These are phyloP conservation scores for Synanthedon vespiformis DNA, from an alignment of 2,888 invertebrate species.

Conservation along the genomic window DNA sequence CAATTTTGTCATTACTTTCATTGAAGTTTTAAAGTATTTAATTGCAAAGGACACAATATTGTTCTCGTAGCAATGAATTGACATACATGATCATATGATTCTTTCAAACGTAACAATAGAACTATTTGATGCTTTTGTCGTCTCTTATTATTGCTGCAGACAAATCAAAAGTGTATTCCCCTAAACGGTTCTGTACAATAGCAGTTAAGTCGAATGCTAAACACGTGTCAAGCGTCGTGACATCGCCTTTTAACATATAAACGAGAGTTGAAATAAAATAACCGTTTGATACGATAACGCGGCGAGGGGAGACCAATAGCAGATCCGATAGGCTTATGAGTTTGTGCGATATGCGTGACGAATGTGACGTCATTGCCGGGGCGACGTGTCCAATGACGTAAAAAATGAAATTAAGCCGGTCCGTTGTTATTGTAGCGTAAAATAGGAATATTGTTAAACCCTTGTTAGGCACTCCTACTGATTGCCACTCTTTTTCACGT, in stretches of 20 bases:
- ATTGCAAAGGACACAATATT: too few relatives aligned
- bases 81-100: too few relatives aligned
- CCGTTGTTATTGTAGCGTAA: slow-evolving; percentile 39
- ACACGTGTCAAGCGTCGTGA: slow-evolving; percentile 63
- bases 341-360: slow-evolving; percentile 41
- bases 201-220: slow-evolving; percentile 58
- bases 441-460: slow-evolving; percentile 49
- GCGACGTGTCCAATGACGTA: slow-evolving; percentile 39
- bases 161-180: slow-evolving; percentile 26
- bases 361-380: slow-evolving; percentile 34
- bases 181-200: slow-evolving; percentile 48
- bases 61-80: too few relatives aligned
- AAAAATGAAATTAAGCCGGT: slow-evolving; percentile 54
- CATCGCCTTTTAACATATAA: slow-evolving; percentile 49
- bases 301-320: slow-evolving; percentile 20
- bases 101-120: not conserved
- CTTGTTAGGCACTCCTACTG: slow-evolving; percentile 17
- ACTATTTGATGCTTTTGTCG: not conserved
- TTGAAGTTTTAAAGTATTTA: too few relatives aligned
- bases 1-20: too few relatives aligned
- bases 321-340: slow-evolving; percentile 23
- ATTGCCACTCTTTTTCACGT: not conserved
- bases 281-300: slow-evolving; percentile 47
- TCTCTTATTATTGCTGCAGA: not conserved
- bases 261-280: slow-evolving; percentile 53